Evolutionary conservation across 2,113 vertebrate genomes (phyloP), one percentile per base, ranked within the genome.

Genomic region (Periophthalmodon schlosseri): DNA sequence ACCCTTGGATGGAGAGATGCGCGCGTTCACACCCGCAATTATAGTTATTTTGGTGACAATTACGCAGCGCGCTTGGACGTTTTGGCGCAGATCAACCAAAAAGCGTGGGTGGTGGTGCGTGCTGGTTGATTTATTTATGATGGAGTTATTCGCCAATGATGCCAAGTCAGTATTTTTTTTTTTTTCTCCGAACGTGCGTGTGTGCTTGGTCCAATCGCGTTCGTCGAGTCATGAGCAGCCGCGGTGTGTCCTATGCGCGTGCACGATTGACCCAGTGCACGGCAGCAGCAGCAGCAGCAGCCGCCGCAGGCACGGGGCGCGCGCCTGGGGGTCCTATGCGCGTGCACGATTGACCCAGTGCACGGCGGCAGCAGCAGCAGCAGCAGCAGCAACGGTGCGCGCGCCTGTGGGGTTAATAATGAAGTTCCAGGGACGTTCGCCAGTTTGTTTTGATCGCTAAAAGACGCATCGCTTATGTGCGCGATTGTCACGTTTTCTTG

Each of bases 181-280:
- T 9, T 8, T 20, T 54, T 1, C 5, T 54, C 9, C 7, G 50
- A 20, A 8, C 18, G 50, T 18, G 1, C 18, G 36, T 15, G 11
- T 18, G 5, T 16, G 12, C 57, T 21, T 10, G 57, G 21, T 60
- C 57, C 57, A 28, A 12, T 28, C 23, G 1, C 60, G 34, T 65
- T 65, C 36, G 63, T 65, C 60, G 24, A 63, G 24, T 63, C 63
- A 65, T 65, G 63, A 60, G 21, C 21, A 12, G 57, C 23, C 23
- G 57, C 36, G 34, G 6, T 36, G 34, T 36, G 9, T 39, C 36
- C 34, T 8, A 7, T n/a, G n/a, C n/a, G n/a, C n/a, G 28, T 28
- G 28, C 28, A 28, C 2, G 28, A 28, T 28, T 28, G 28, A 28
- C 28, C 28, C 28, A 28, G 28, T 28, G 28, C 28, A 28, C 28